A percentile compares a stretch with the other conserved stretches of the same genome.
phyloP scores from a whole-genome alignment of 2,797 vertebrate species.

The Oreortyx pictus region DNA sequence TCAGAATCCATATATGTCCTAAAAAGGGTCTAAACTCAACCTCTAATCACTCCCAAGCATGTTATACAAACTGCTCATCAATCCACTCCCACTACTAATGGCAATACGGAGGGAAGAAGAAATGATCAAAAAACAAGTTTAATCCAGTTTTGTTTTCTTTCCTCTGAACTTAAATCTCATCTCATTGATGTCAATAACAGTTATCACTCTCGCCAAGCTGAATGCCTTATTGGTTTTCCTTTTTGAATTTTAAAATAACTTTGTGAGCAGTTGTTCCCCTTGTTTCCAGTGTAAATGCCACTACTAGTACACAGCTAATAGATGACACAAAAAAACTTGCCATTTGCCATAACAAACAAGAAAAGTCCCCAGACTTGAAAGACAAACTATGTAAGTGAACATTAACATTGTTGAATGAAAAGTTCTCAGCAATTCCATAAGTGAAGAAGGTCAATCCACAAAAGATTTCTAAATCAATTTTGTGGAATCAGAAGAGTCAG shows the following conservation, averaged over 20 bases:
- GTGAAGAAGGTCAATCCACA: background rate
- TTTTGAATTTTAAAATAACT: background rate
- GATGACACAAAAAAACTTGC: background rate
- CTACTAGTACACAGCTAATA: background rate
- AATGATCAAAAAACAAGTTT: background rate
- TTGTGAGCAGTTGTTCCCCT: background rate
- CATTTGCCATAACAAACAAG: background rate
- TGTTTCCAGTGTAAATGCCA: background rate
- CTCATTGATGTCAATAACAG: background rate
- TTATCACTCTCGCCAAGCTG: background rate
- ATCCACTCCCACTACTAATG: background rate
- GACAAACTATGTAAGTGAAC: background rate
- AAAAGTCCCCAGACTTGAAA: background rate
- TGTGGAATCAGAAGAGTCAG: background rate
- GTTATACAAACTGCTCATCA: background rate
- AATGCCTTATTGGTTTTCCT: background rate
- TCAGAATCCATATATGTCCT: background rate
- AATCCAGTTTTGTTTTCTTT: background rate
- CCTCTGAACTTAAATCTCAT: background rate
- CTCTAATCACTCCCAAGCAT: background rate
- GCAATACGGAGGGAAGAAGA: background rate
- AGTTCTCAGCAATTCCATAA: background rate
- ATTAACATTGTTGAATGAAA: background rate
- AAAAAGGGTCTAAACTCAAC: conserved; percentile 1
- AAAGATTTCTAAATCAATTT: background rate